Evolutionary conservation across 2,888 invertebrate genomes (phyloP).

Genomic region (Morpho deidamia): DNA sequence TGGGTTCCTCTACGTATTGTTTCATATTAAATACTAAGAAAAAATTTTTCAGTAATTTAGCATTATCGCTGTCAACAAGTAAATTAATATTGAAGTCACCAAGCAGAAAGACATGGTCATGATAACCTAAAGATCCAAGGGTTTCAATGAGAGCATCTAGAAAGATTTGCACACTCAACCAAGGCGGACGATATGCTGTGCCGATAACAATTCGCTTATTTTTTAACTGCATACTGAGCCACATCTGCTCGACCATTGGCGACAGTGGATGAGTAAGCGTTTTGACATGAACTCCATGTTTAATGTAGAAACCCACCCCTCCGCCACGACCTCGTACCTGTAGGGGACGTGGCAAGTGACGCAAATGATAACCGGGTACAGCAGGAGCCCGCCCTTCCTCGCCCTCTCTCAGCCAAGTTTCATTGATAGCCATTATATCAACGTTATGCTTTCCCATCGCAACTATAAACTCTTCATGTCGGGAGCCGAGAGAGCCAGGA

Average conservation of each 20-base stretch:
- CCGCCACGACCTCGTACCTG: conserved; percentile 11
- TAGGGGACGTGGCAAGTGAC: conserved; percentile 11
- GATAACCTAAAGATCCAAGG: not conserved
- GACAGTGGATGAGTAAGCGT: too few relatives aligned
- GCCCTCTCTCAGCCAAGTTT: conserved; percentile 16
- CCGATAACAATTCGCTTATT: conserved; percentile 4
- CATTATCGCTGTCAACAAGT: not conserved
- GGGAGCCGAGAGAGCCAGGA: conserved; percentile 5
- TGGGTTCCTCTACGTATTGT: not conserved
- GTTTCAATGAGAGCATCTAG: not conserved
- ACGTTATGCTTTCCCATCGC: conserved; percentile 10
- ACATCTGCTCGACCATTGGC: conserved; percentile 12
- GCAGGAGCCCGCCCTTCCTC: conserved; percentile 13
- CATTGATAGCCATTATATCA: conserved; percentile 16
- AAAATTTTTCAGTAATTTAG: not conserved
- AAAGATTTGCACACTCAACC: not conserved
- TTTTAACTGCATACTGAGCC: too few relatives aligned
- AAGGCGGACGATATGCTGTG: too few relatives aligned
- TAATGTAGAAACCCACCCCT: conserved; percentile 14
- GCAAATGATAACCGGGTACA: conserved; percentile 10
- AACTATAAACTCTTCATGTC: conserved; percentile 15
- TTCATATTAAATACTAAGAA: not conserved
- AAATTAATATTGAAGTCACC: conserved; percentile 1
- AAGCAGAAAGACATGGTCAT: not conserved
- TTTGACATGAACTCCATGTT: not conserved